Base-by-base conservation (phyloP, 2,888 invertebrate genomes). In the Cosmorhoe ocellata region DNA sequence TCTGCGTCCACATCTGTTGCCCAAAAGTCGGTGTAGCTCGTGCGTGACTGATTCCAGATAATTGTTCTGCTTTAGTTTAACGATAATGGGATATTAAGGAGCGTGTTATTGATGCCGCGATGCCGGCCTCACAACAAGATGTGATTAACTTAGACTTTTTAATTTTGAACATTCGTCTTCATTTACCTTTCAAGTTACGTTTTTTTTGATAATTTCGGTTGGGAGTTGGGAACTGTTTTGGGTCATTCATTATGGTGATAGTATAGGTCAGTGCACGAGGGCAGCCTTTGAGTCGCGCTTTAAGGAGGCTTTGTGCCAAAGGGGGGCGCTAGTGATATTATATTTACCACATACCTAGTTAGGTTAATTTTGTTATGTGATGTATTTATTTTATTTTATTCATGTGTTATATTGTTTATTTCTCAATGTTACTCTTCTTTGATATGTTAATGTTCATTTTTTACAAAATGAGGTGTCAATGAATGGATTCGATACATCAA, bases 51-150 rank as follows among this genome's bases (percentile, higher is more conserved):
- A 86, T 82, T 65, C 64, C 52, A 55, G 61, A 59, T 65, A 61
- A 68, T 67, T 68, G 72, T 58, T 61, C 45, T 49, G 41, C 42
- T 64, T 65, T 51, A 54, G 61, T 59, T 58, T 61, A 63, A 58
- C 44, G 61, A 67, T 79, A 77, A 78, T 83, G 74, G 75, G 59
- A 63, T 66, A 63, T 75, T 81, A 83, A 85, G 72, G 78, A 77
- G 75, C 78, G 62, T 76, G 75, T 71, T 81, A 83, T 83, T 83
- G 76, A 82, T 79, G 76, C 31, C 53, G 22, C 82, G 76, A 82
- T 79, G 76, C 31, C 53, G 22, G 52, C 30, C 48, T 39, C 24
- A 38, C 45, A 28, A 50, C 39, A 22, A 12, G 44, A 39, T 33
- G 56, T 54, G 37, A 52, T 50, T 58, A 58, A 40, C 37, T 42